These are phyloP conservation scores for Tachyglossus aculeatus DNA, from an alignment of 2,797 vertebrate species.

Conservation along the genomic window DNA sequence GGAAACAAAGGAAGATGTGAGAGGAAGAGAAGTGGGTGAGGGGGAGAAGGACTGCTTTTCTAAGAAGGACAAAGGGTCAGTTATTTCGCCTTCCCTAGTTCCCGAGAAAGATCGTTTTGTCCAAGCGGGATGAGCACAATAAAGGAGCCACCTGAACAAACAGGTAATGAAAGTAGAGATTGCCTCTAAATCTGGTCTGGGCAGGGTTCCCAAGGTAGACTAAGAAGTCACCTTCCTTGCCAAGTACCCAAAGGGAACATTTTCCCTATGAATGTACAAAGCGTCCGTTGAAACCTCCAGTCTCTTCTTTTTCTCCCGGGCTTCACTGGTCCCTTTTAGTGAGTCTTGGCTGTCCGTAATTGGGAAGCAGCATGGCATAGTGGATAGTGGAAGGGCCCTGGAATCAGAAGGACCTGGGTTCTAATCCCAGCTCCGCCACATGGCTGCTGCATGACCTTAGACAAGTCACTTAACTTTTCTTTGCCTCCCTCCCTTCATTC, in stretches of 20 bases:
- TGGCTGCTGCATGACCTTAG: no score
- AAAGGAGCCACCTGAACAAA: constrained; percentile 40
- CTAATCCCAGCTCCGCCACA: no score
- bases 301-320: not conserved
- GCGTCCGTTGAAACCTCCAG: not conserved
- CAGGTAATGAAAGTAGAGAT: constrained; percentile 16
- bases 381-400: no score
- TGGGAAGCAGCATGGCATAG: no score
- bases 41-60: not conserved
- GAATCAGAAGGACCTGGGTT: no score
- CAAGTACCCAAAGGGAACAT: not conserved
- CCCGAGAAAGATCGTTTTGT: not conserved
- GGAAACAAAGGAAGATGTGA: not conserved
- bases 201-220: not conserved
- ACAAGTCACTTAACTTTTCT: no score
- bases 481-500: no score
- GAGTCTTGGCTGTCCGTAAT: no score
- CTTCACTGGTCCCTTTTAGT: not conserved
- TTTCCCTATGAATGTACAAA: not conserved
- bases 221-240: not conserved
- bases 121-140: constrained; percentile 6
- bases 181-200: not conserved
- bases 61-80: constrained; percentile 12
- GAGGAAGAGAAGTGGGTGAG: not conserved
- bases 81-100: constrained; percentile 21